Base-by-base conservation (phyloP, 1,140 invertebrate genomes). In the Bombus vancouverensis region DNA sequence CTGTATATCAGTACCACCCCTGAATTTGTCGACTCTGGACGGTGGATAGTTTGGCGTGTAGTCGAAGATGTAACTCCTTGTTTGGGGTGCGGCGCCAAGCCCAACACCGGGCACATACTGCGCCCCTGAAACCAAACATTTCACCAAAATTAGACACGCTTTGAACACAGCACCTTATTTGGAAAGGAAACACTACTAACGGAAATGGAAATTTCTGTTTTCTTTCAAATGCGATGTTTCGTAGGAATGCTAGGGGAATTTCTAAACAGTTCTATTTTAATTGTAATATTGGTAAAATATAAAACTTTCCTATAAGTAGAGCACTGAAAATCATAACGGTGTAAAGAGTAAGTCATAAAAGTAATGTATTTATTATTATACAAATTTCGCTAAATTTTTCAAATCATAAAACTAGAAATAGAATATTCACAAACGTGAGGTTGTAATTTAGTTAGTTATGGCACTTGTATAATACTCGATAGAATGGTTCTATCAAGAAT, bases 91-190 rank as follows among this genome's bases (percentile, higher is more conserved):
- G 91, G 90, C 94, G 95, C 91, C 94, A 92, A 91, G 96, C 95
- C 95, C 96, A 97, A 87, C 96, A 92, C 96, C 96, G 91, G 96
- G 96, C 95, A 97, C 96, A 97, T 97, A 97, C 96, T 97, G 96
- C 94, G 96, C 95, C 95, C 96, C 96, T 97, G 94, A 18, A 90
- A 93, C 34, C 81, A 78, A 90, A 80, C 83, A 62, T 80, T 85
- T 85, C 42, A 8, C 39, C n/a, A 22, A 25, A 34, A 32, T 80
- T 80, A 80, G 77, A 59, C 53, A n/a, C 10, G 13, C 9, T 47
- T 25, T 66, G 0, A 37, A 28, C 47, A 25, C 13, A n/a, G 18
- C 12, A 0, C 59, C n/a, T n/a, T 9, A 9, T 73, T 73, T 57
- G 3, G 28, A 32, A 34, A 4, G 18, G 18, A 72, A 74, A 65